These are phyloP conservation scores for Drosophila simulans DNA, from an alignment of 1,140 invertebrate species.

Conservation along the genomic window DNA sequence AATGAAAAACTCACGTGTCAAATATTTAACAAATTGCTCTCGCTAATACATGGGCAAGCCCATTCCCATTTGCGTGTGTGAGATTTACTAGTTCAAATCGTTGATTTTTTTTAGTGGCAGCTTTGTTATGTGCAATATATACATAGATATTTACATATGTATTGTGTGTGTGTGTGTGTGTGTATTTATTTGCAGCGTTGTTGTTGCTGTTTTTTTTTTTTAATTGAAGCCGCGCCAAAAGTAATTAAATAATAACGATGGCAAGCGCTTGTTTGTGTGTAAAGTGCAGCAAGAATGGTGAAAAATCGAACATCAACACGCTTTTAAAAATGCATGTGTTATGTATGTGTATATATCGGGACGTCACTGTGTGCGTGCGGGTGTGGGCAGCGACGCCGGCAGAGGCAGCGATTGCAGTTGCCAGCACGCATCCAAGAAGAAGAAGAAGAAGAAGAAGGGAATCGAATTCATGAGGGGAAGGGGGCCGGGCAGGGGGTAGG, in stretches of 20 bases:
- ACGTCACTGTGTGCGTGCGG: constrained; percentile 37
- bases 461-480: too few relatives aligned
- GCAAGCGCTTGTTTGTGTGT: constrained; percentile 7
- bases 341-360: constrained; percentile 9
- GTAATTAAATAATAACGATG: constrained; percentile 49
- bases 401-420: constrained; percentile 41
- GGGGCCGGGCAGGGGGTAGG: background rate
- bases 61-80: background rate
- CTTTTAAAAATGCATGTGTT: constrained; percentile 35
- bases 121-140: constrained; percentile 22
- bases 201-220: constrained; percentile 19
- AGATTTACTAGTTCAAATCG: constrained; percentile 7
- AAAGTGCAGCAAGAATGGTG: constrained; percentile 63
- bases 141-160: constrained; percentile 4
- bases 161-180: constrained; percentile 8
- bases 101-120: constrained; percentile 26
- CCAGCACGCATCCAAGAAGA: constrained; percentile 46
- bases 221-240: constrained; percentile 44
- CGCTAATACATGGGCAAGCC: background rate
- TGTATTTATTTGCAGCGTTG: constrained; percentile 22
- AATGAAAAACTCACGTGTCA: constrained; percentile 17
- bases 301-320: constrained; percentile 78
- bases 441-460: constrained; percentile 8
- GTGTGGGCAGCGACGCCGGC: constrained; percentile 41
- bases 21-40: constrained; percentile 2